Evolutionary conservation across 1,140 invertebrate species (phyloP), one percentile per base, ranked within the genome.

Genomic region (Cotesia typhae): DNA sequence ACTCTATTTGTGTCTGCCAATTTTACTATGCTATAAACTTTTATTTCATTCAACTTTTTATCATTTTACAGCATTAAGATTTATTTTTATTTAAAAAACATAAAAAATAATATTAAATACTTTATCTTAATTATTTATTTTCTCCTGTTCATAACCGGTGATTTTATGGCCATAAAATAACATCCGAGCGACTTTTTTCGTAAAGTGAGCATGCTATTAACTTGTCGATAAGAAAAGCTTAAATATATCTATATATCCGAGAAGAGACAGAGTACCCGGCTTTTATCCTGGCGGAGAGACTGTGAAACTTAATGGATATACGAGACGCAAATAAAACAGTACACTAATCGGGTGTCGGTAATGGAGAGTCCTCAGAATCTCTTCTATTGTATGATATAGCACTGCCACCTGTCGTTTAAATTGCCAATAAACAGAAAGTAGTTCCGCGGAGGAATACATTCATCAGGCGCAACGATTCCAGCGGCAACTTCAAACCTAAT

Each of bases 191-290:
- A 71, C 59, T 10, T 73, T 73, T 41, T 60, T 37, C 28, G 60
- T 35, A 55, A 76, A 72, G 66, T 67, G 51, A 14, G 20, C 60
- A 57, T 76, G 41, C 41, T 9, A 47, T 47, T 74, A 52, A 63
- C 65, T 72, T 59, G 84, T 86, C 85, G 85, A 87, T 86, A 85
- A 86, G 82, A 84, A 83, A 81, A 82, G 82, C 80, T 80, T 4
- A 47, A 47, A 28, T 28, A 28, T 28, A 28, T 28, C 28, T 28
- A 28, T 28, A 28, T 28, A 1, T 28, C 28, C 28, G 76, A 83
- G 85, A 83, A 86, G 84, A 80, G 81, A 81, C 79, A 79, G 82
- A 81, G 84, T 84, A 82, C 84, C 79, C 78, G 72, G 86, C 81
- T 79, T 82, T 83, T 77, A 83, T 83, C 85, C 86, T 86, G 81